Base-by-base conservation (phyloP, 2,797 vertebrate genomes). In the Spinus olivaceus region DNA sequence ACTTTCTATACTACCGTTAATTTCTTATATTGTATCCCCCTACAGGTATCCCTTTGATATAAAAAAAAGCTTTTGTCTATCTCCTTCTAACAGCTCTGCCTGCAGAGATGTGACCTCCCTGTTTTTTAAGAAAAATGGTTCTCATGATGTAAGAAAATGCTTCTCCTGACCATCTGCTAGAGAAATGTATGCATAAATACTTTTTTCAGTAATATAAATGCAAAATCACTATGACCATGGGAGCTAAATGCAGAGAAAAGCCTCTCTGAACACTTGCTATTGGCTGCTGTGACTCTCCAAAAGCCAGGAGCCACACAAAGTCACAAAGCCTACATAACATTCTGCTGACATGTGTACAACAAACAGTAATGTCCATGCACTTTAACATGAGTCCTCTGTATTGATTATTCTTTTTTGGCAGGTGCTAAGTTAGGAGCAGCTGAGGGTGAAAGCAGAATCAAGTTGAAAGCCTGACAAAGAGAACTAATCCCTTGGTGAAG, bases 221-320 rank as follows among this genome's bases (percentile, higher is more conserved):
- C 7, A 63, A 81, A 77, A 60, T 61, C n/a, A 3, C 33, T 51
- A 17, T 2, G 4, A 63, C 13, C 2, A 4, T 2, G 1, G 70
- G 32, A 92, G 13, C 19, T 47, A 85, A 42, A 50, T 1, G 0
- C 32, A 27, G 70, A 41, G 21, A 46, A 50, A 50, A 35, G 53
- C 21, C 13, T 33, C 35, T 35, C 53, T 35, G 53, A 28, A 47
- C 7, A 3, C 4, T 23, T 64, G 4, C 17, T 7, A 0, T 3
- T 15, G 50, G 50, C 28, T 37, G 4, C 10, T 53, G 47, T 30
- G 47, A 57, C 64, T 41, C 66, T 79, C 53, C 35, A n/a, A 83
- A 69, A 76, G 30, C 24, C 60, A 83, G 39, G 18, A 69, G n/a
- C 39, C 0, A 0, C 60, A 23, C 1, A 0, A 60, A 76, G 50